Evolutionary conservation across 2,888 invertebrate genomes (phyloP).

Genomic region (Clepsis dumicolana): DNA sequence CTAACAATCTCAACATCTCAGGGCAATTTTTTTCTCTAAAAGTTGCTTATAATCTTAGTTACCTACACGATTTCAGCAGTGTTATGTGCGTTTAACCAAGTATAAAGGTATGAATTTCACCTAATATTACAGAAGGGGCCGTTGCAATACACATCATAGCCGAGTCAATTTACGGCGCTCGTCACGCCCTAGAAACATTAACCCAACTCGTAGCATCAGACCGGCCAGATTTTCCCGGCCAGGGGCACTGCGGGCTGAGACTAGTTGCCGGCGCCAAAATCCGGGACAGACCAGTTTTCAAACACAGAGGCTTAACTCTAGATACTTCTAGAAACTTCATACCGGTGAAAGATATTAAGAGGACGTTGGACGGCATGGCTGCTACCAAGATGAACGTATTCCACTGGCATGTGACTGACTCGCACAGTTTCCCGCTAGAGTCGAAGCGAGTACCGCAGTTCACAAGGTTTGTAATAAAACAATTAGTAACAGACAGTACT

Average conservation of each 20-base stretch:
- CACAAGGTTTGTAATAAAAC: constrained; percentile 86
- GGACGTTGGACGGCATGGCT: constrained; percentile 94
- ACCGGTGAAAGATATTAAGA: constrained; percentile 88
- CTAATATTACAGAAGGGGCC: constrained; percentile 67
- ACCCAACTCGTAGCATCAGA: constrained; percentile 87
- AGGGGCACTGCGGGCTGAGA: constrained; percentile 82
- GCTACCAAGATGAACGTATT: constrained; percentile 96
- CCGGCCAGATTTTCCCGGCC: constrained; percentile 57
- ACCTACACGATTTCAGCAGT: too few species aligned
- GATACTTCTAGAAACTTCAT: constrained; percentile 97
- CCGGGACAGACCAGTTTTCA: constrained; percentile 92
- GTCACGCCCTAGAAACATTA: constrained; percentile 92
- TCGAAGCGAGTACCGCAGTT: constrained; percentile 91
- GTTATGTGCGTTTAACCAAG: too few species aligned
- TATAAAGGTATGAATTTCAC: neutral
- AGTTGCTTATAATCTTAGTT: too few species aligned
- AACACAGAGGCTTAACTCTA: constrained; percentile 94
- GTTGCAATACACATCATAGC: constrained; percentile 85
- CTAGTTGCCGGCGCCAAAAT: constrained; percentile 88
- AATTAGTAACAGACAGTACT: too few species aligned
- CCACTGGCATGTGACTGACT: constrained; percentile 97
- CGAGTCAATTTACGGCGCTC: constrained; percentile 89
- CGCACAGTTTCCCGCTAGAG: constrained; percentile 96
- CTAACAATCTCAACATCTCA: too few species aligned
- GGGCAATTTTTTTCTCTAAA: too few species aligned